Conservation (phyloP, 1,140 invertebrate species). For the Panagrolaimus sp. region DNA sequence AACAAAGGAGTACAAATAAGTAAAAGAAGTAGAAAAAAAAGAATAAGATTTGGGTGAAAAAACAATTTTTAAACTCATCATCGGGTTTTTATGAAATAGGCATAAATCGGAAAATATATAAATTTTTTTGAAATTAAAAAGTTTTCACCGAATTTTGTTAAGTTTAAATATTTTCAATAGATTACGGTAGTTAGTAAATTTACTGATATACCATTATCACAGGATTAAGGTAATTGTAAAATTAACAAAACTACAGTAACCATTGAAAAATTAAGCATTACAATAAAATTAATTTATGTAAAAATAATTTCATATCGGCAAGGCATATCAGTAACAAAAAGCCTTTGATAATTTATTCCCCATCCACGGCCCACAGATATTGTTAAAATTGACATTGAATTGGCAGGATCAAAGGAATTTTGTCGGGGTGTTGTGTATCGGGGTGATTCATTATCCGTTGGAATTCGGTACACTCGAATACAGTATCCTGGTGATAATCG, state of each 20-base stretch:
- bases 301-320: slow-evolving; percentile 59
- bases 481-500: slow-evolving; percentile 57
- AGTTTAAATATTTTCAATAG: too few relatives aligned
- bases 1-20: too few relatives aligned
- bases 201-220: too few relatives aligned
- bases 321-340: slow-evolving; percentile 52
- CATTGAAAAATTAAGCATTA: neutral
- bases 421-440: slow-evolving; percentile 12
- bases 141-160: too few relatives aligned
- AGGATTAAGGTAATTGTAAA: too few relatives aligned
- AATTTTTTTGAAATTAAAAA: too few relatives aligned
- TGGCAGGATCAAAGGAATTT: slow-evolving; percentile 8
- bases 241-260: neutral
- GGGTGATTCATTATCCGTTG: slow-evolving; percentile 19
- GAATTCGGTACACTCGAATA: slow-evolving; percentile 54
- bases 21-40: too few relatives aligned
- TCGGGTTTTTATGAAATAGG: too few relatives aligned
- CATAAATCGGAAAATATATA: too few relatives aligned
- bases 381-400: slow-evolving; percentile 45
- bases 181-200: too few relatives aligned
- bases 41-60: too few relatives aligned
- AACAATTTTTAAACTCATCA: too few relatives aligned
- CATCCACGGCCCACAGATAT: slow-evolving; percentile 53
- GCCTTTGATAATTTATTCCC: slow-evolving; percentile 52
- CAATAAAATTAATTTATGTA: slow-evolving; percentile 27